A percentile compares a stretch with the other conserved stretches of the same genome.
These are phyloP conservation scores for Eulacestoma nigropectus DNA, from an alignment of 2,113 vertebrate species.

Conservation along the genomic window DNA sequence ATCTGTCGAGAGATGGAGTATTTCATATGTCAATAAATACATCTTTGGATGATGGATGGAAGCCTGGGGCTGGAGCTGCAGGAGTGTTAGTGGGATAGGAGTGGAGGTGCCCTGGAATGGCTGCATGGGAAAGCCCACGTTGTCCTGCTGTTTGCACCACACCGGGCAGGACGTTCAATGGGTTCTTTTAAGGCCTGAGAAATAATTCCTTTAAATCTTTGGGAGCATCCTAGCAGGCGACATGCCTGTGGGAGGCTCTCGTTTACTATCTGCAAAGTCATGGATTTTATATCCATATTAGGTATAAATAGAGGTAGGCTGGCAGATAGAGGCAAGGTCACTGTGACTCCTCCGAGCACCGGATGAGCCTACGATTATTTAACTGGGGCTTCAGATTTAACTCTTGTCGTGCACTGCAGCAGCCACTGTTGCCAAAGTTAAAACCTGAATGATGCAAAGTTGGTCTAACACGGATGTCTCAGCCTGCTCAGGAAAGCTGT, in stretches of 20 bases:
- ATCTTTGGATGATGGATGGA: neutral
- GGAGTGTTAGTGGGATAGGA: neutral
- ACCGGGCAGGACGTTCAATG: neutral
- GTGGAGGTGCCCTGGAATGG: neutral
- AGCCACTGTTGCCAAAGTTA: neutral
- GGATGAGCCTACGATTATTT: neutral
- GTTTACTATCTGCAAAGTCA: slow-evolving; percentile 15
- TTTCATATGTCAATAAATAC: neutral
- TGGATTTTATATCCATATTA: slow-evolving; percentile 49
- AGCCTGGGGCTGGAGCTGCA: neutral
- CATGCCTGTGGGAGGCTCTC: neutral
- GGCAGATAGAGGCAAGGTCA: slow-evolving; percentile 44
- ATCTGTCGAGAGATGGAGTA: neutral
- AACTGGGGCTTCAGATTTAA: neutral
- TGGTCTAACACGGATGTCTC: neutral
- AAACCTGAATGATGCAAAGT: neutral
- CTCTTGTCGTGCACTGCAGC: neutral
- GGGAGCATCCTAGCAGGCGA: neutral
- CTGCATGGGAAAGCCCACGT: neutral
- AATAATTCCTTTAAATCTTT: neutral
- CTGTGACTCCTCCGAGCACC: slow-evolving; percentile 27
- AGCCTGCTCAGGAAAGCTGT: neutral
- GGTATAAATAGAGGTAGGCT: slow-evolving; percentile 55
- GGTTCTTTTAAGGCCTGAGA: neutral
- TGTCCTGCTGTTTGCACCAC: neutral